Conservation (phyloP, 2,888 invertebrate genomes). For the Germaria angustata region DNA sequence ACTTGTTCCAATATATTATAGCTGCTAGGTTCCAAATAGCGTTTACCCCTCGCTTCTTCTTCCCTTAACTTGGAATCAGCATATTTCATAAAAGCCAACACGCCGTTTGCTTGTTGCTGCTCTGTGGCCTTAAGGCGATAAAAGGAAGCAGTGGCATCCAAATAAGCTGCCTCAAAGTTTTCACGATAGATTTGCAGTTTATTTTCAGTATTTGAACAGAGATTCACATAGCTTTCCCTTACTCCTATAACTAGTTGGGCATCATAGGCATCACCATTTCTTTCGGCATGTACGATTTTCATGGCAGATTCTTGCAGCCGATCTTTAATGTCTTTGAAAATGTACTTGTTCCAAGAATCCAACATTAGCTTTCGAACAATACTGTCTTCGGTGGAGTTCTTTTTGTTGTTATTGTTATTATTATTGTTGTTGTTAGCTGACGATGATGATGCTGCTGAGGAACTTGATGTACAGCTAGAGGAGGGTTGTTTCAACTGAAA, state of each 20-base stretch:
- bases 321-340: conserved; percentile 96
- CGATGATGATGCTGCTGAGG: conserved; percentile 71
- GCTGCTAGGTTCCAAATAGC: conserved; percentile 95
- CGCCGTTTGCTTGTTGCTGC: conserved; percentile 93
- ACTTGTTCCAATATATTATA: conserved; percentile 93
- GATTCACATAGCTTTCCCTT: conserved; percentile 97
- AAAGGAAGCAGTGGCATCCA: conserved; percentile 94
- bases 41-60: conserved; percentile 94
- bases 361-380: conserved; percentile 97
- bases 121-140: conserved; percentile 95
- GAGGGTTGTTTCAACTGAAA: conserved; percentile 84
- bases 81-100: conserved; percentile 97
- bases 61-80: conserved; percentile 96
- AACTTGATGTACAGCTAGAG: conserved; percentile 70
- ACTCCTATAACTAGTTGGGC: conserved; percentile 98
- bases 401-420: conserved; percentile 79
- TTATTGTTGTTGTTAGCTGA: conserved; percentile 69
- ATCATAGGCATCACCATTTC: conserved; percentile 98
- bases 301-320: conserved; percentile 96
- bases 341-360: conserved; percentile 98
- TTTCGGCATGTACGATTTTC: conserved; percentile 97
- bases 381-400: conserved; percentile 89
- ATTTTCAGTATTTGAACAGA: conserved; percentile 95
- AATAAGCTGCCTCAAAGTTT: conserved; percentile 97
- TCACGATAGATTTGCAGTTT: conserved; percentile 97